Conservation (phyloP, 2,888 invertebrate genomes). For the Erebia ligea region DNA sequence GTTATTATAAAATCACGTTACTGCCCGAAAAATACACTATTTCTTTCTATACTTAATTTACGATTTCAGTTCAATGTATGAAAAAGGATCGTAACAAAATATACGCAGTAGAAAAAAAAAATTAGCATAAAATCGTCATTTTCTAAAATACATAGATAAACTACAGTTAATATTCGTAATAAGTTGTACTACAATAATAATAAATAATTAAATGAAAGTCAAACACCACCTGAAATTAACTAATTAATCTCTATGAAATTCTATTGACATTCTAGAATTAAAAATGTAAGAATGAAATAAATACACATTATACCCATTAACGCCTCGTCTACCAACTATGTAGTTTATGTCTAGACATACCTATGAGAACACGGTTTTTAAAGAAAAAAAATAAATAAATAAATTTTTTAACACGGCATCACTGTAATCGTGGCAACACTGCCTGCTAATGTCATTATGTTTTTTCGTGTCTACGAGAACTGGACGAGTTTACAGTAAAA, state of each 20-base stretch:
- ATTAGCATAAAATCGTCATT: neutral
- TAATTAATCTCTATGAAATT: neutral
- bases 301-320: too few relatives aligned
- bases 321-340: too few relatives aligned
- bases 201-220: conserved; percentile 1
- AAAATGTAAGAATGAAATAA: neutral
- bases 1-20: conserved; percentile 11
- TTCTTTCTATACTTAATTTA: conserved; percentile 1
- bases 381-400: too few relatives aligned
- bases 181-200: neutral
- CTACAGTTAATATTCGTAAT: neutral
- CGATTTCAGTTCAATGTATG: conserved; percentile 6
- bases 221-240: neutral
- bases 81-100: neutral
- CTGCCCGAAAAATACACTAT: conserved; percentile 11
- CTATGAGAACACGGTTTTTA: too few relatives aligned
- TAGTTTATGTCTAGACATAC: too few relatives aligned
- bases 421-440: too few relatives aligned
- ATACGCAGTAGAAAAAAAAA: neutral
- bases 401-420: too few relatives aligned
- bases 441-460: too few relatives aligned
- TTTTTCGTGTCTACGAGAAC: too few relatives aligned
- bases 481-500: too few relatives aligned
- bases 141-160: neutral
- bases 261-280: neutral